Conservation (phyloP, 2,113 vertebrate species). For the Syngnathus floridae region DNA sequence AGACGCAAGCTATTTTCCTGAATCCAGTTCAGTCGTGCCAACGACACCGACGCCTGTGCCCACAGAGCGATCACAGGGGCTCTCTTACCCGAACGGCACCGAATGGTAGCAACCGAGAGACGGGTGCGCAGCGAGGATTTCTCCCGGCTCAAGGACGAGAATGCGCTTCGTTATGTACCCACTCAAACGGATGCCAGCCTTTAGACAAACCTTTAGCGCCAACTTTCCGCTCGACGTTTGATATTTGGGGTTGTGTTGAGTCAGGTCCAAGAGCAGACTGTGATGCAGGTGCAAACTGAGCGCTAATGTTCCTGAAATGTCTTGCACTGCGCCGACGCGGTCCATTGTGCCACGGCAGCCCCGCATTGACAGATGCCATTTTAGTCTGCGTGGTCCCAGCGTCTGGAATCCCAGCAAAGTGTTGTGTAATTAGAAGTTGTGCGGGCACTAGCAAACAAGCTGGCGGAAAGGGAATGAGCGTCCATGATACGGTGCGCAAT, state of each 20-base stretch:
- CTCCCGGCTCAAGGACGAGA: conserved; percentile 55
- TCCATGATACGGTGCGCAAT: conserved; percentile 57
- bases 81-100: conserved; percentile 58
- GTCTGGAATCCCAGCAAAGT: conserved; percentile 55
- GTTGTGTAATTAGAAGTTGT: conserved; percentile 65
- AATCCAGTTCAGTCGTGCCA: conserved; percentile 65
- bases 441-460: conserved; percentile 57
- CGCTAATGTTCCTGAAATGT: conserved; percentile 63
- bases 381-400: conserved; percentile 63
- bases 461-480: conserved; percentile 57
- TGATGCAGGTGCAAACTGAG: conserved; percentile 66
- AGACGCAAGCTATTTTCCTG: conserved; percentile 63
- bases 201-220: conserved; percentile 52
- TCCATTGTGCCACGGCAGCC: conserved; percentile 58
- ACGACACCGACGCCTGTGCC: conserved; percentile 57
- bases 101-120: conserved; percentile 63
- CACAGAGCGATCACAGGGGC: conserved; percentile 57
- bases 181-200: conserved; percentile 63
- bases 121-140: conserved; percentile 59
- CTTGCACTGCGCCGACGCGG: conserved; percentile 62
- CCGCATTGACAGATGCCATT: conserved; percentile 67
- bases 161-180: conserved; percentile 54
- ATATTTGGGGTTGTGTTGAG: conserved; percentile 8
- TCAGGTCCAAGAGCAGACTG: conserved; percentile 47
- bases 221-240: conserved; percentile 66